A percentile compares a stretch with the other conserved stretches of the same genome.
These are phyloP conservation scores for Notamacropus eugenii DNA, from an alignment of 2,797 vertebrate species.

Conservation along the genomic window DNA sequence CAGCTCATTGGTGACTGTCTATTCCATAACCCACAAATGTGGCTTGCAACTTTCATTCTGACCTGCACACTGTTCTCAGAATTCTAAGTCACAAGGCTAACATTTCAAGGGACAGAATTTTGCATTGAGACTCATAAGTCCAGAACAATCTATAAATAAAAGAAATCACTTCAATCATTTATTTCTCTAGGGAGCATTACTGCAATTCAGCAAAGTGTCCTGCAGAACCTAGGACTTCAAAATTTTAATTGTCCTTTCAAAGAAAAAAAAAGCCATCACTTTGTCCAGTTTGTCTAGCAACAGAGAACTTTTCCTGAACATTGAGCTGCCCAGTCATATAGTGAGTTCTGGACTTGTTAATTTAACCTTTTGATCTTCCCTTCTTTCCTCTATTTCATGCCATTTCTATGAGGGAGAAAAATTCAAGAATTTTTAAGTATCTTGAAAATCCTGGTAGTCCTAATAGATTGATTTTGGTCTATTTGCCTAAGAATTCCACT, in stretches of 20 bases:
- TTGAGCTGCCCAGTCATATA: neutral
- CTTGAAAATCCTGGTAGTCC: neutral
- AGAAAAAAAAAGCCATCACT: slow-evolving; percentile 19
- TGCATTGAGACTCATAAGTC: neutral
- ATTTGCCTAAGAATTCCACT: neutral
- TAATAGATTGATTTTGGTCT: neutral
- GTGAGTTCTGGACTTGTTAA: neutral
- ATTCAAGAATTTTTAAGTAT: rapidly evolving
- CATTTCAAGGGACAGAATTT: slow-evolving; percentile 10
- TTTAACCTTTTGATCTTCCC: neutral
- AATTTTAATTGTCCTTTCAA: slow-evolving; percentile 49
- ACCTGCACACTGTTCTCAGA: neutral
- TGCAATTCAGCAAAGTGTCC: neutral
- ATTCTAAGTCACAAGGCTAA: slow-evolving; percentile 10
- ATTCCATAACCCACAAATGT: slow-evolving; percentile 17
- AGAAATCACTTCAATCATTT: slow-evolving; percentile 27
- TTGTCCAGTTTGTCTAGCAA: slow-evolving; percentile 9
- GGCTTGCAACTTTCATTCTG: neutral
- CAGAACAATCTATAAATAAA: neutral
- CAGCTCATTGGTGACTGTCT: neutral
- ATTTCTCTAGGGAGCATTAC: slow-evolving; percentile 55
- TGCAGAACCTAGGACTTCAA: slow-evolving; percentile 34
- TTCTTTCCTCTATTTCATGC: neutral
- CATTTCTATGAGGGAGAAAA: slow-evolving; percentile 5
- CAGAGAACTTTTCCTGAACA: neutral